Evolutionary conservation across 2,888 invertebrate genomes (phyloP), one percentile per base, ranked within the genome.

Genomic region (Ceramica pisi): DNA sequence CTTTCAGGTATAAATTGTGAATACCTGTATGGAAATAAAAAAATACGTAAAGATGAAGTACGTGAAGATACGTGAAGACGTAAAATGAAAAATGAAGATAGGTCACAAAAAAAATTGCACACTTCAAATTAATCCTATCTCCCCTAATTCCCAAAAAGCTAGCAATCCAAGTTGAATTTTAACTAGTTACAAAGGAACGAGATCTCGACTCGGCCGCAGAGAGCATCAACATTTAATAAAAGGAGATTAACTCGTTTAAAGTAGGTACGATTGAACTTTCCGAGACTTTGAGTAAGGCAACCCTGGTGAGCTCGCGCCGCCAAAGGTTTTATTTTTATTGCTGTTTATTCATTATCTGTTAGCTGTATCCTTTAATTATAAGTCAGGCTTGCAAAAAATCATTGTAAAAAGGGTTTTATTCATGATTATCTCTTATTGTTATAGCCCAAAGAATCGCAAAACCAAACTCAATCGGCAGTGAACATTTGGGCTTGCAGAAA

Each of bases 161-260:
- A 71, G 71, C 80, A 78, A 72, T 67, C 62, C 68, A 63, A 78
- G 77, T 65, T 67, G 57, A 78, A 82, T 81, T 79, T 75, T 72
- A 83, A 81, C 72, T 71, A 89, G 88, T 89, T 90, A 84, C 86
- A 87, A 83, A 87, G 83, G 89, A 92, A 92, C 89, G 88, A 90
- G 91, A 92, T 92, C 88, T 87, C 85, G 82, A 81, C 86, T 76
- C 87, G 81, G 88, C 87, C 89, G 85, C 90, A 87, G 87, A 89
- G 89, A 92, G 90, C 92, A 94, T 94, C 92, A 94, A 93, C 93
- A 94, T 93, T 94, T 94, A 94, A 94, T 94, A 94, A 94, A 94
- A 93, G 90, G 88, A 90, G 92, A 94, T 94, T 94, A 95, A 95
- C 94, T 95, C 94, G 90, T 94, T 94, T 93, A 92, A 94, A 95